These are phyloP conservation scores for Pachliopta kotzebuea DNA, from an alignment of 2,888 invertebrate genomes.

Conservation along the genomic window DNA sequence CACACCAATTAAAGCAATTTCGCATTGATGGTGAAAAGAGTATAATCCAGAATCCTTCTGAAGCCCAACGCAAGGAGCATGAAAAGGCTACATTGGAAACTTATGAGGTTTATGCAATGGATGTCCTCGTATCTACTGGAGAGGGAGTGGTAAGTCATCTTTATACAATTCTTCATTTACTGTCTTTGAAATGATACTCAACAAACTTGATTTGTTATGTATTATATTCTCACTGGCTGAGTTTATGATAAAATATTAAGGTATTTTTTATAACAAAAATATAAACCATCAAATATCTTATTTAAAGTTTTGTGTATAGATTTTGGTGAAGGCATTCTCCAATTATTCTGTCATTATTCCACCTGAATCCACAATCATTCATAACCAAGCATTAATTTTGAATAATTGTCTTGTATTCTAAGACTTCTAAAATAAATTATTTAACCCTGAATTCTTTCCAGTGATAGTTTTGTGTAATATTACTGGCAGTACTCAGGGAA, in stretches of 20 bases:
- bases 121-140: constrained; percentile 97
- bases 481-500: constrained; percentile 48
- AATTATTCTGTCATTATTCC: background rate
- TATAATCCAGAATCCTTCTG: constrained; percentile 93
- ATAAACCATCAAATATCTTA: too few species aligned
- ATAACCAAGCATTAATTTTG: background rate
- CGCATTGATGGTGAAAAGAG: constrained; percentile 98
- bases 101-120: constrained; percentile 99
- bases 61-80: constrained; percentile 97
- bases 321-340: too few species aligned
- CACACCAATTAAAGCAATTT: constrained; percentile 97
- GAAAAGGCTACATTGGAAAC: constrained; percentile 97
- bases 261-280: too few species aligned
- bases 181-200: background rate
- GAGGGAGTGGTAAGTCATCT: constrained; percentile 89
- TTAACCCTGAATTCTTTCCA: constrained; percentile 44
- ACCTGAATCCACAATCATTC: background rate
- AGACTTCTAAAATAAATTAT: background rate
- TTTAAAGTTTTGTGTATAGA: too few species aligned
- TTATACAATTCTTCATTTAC: background rate
- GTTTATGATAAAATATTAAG: too few species aligned
- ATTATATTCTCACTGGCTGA: too few species aligned
- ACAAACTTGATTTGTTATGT: background rate
- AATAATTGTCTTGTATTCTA: background rate
- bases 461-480: constrained; percentile 31